Evolutionary conservation across 2,888 invertebrate genomes (phyloP), one percentile per base, ranked within the genome.

Genomic region (Horisme vitalbata): DNA sequence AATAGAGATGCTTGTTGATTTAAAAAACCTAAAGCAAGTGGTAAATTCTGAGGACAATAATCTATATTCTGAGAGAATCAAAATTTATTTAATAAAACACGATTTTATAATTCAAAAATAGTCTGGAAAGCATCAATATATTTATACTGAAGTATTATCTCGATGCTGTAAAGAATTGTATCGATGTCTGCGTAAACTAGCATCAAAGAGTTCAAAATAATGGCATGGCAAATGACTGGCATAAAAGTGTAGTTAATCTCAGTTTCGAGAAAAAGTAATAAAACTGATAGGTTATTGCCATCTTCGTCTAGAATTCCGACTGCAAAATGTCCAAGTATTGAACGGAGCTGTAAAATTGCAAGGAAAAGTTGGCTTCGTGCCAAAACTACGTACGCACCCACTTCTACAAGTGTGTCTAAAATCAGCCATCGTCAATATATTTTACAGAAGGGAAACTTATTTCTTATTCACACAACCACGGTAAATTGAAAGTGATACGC

Each of bases 281-380:
- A 79, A 76, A 61, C 68, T 68, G 71, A 75, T 79, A 83, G 79
- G 77, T 83, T 84, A 83, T 82, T 83, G 76, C 82, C 77, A 72
- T 80, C 67, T 67, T 68, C 68, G 74, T 75, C 71, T 73, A 80
- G 75, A 71, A 74, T 70, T 64, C 64, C 65, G 70, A 68, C 78
- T 78, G 78, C 75, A 71, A 79, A 82, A 75, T 71, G 71, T 76
- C 73, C 65, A 23, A n/a, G 23, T 74, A 75, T 79, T 68, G 73
- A 77, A 68, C 68, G 65, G 65, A 62, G 63, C 73, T 68, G 77
- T 79, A 76, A 81, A 79, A 79, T 72, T 76, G 81, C 81, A 81
- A 71, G 78, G 77, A 79, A 81, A 84, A 79, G 71, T 79, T 85
- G 88, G 87, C 79, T 30, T 26, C 12, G 30, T 28, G 79, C 87